A percentile compares a stretch with the other conserved stretches of the same genome.
phyloP scores from a whole-genome alignment of 2,113 vertebrate genomes.

The Artemisiospiza belli region DNA sequence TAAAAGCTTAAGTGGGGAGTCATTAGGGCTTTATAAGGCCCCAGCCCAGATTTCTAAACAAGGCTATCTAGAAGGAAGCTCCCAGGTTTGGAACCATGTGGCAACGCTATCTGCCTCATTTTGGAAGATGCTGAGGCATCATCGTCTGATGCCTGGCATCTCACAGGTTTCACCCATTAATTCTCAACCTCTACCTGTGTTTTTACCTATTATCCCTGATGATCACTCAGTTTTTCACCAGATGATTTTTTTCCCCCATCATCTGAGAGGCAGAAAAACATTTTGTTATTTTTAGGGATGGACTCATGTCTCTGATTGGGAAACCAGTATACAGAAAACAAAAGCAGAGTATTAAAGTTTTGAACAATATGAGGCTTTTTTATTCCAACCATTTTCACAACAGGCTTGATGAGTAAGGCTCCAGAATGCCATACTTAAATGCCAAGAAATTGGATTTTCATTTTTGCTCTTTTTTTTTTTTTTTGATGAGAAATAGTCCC shows the following conservation, averaged over 20 bases:
- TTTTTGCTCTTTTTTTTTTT: neutral
- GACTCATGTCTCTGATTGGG: neutral
- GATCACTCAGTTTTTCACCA: neutral
- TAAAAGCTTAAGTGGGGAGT: conserved; percentile 36
- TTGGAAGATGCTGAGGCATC: neutral
- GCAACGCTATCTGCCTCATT: neutral
- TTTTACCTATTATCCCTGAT: neutral
- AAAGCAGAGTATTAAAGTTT: neutral
- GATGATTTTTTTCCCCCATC: neutral
- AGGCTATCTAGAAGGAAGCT: conserved; percentile 14
- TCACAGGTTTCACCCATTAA: neutral
- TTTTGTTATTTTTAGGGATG: neutral
- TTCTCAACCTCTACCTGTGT: neutral
- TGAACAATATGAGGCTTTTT: neutral
- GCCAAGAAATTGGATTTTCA: conserved; percentile 29
- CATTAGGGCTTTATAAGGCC: neutral
- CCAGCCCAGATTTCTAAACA: conserved; percentile 39
- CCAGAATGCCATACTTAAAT: neutral
- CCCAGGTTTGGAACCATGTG: neutral
- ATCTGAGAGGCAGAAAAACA: neutral
- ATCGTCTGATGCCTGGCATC: neutral
- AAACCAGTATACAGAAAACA: neutral
- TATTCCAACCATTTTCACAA: neutral
- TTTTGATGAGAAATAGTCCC: neutral
- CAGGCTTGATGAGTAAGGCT: neutral